Conservation (phyloP, 2,888 invertebrate species). For the Drosophila greeni region DNA sequence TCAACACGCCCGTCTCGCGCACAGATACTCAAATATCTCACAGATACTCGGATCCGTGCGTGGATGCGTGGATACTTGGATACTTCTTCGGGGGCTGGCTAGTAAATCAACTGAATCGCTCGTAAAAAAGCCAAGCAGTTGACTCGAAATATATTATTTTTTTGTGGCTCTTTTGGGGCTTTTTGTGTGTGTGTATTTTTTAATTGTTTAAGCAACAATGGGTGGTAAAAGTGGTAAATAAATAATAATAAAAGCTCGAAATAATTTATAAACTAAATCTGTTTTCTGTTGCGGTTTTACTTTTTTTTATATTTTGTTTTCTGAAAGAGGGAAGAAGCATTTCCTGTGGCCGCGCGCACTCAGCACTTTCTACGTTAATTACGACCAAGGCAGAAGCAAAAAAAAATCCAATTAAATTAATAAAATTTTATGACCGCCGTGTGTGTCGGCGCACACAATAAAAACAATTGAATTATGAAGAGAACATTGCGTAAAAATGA, state of each 20-base stretch:
- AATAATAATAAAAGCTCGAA: constrained; percentile 56
- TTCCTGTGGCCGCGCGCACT: constrained; percentile 49
- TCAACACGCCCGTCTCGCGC: constrained; percentile 71
- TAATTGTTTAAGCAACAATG: constrained; percentile 77
- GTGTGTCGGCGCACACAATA: constrained; percentile 50
- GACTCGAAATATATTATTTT: constrained; percentile 43
- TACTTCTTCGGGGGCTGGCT: constrained; percentile 62
- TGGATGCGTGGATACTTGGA: constrained; percentile 6
- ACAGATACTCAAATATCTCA: constrained; percentile 15
- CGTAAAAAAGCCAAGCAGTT: constrained; percentile 66
- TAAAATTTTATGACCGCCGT: constrained; percentile 55
- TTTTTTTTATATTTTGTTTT: constrained; percentile 6
- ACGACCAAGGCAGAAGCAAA: constrained; percentile 30
- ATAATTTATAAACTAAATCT: constrained; percentile 60
- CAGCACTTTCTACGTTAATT: constrained; percentile 48
- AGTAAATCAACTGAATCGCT: constrained; percentile 73
- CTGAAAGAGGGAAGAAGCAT: constrained; percentile 42
- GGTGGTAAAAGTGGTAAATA: constrained; percentile 71
- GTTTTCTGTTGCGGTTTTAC: constrained; percentile 28
- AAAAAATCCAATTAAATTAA: constrained; percentile 64
- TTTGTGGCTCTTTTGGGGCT: constrained; percentile 31
- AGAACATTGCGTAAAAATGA: constrained; percentile 56
- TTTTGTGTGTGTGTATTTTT: constrained; percentile 54
- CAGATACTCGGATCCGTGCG: constrained; percentile 14
- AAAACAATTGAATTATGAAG: constrained; percentile 70